Evolutionary conservation across 2,888 invertebrate genomes (phyloP), one percentile per base, ranked within the genome.

Genomic region (Drosophila anomelani): DNA sequence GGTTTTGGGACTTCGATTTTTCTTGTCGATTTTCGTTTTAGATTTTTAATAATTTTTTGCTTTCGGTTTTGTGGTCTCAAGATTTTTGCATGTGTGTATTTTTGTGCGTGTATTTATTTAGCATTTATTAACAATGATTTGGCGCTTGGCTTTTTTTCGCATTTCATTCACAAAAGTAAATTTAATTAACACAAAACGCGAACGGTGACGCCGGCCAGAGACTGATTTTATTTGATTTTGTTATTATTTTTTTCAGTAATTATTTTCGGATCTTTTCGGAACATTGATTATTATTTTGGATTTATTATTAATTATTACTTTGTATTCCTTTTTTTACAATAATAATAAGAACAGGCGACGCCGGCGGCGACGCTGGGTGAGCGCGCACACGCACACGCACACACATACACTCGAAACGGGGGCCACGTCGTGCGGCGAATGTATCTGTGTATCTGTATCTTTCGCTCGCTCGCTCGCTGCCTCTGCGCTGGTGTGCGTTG

Each of bases 161-260:
- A 85, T 86, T 89, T 89, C 86, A 87, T 87, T 87, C 86, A 87
- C 86, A 87, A 89, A 85, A 89, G 86, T 89, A 87, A 89, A 87
- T 86, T 89, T 78, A 87, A 87, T 89, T 87, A 87, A 89, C 86
- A 87, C 86, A 89, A 83, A 81, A 78, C 51, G 51, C 34, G 20
- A 51, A 9, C 51, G 44, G 23, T 44, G 49, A 51, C 64, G 60
- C 61, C 71, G 77, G 54, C 46, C 66, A 57, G 64, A 23, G 38
- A 17, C 55, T 39, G 32, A 10, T 53, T 36, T 53, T 75, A 58
- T 75, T 75, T 73, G 72, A 75, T 66, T 72, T 64, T 75, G 51
- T 72, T 46, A 57, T 49, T 51, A 51, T 36, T 53, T 23, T 34
- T 20, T 51, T 34, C 26, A 47, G 46, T 26, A 51, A 51, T 34